Evolutionary conservation across 2,888 invertebrate genomes (phyloP).

Genomic region (Julus scanicus): DNA sequence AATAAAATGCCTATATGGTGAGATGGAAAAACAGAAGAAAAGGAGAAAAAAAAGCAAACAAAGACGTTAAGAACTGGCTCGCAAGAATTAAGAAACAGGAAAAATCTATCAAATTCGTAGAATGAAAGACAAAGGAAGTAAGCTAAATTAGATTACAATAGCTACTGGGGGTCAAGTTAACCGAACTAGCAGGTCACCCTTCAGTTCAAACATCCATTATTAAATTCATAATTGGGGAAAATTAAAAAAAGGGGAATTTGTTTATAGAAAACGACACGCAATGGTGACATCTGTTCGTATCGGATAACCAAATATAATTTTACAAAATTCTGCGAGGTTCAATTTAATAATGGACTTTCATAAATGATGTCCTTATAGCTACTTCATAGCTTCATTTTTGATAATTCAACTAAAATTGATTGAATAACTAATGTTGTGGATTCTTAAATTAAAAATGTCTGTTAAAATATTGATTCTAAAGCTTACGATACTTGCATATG

Average conservation of each 20-base stretch:
- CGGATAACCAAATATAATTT: background rate
- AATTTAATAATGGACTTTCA: no score
- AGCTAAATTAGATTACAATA: constrained; percentile 53
- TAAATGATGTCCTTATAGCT: no score
- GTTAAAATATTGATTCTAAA: no score
- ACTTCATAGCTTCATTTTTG: no score
- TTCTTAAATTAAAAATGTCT: no score
- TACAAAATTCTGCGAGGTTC: no score
- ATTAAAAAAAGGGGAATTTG: background rate
- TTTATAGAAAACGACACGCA: background rate
- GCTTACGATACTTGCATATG: no score
- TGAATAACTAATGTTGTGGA: no score
- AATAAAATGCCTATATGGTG: constrained; percentile 21
- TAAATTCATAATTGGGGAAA: constrained; percentile 32
- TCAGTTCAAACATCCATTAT: constrained; percentile 16
- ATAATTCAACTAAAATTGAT: no score
- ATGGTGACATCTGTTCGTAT: constrained; percentile 1
- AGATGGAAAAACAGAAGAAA: background rate
- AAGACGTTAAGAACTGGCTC: constrained; percentile 32
- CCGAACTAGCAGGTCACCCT: constrained; percentile 5
- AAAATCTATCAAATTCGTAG: constrained; percentile 24
- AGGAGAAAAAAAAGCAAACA: constrained; percentile 24
- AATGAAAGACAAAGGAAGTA: constrained; percentile 52
- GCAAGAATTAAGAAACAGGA: constrained; percentile 26
- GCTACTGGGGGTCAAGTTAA: constrained; percentile 36